These are phyloP conservation scores for Amorpha juglandis DNA, from an alignment of 2,888 invertebrate species.

Conservation along the genomic window DNA sequence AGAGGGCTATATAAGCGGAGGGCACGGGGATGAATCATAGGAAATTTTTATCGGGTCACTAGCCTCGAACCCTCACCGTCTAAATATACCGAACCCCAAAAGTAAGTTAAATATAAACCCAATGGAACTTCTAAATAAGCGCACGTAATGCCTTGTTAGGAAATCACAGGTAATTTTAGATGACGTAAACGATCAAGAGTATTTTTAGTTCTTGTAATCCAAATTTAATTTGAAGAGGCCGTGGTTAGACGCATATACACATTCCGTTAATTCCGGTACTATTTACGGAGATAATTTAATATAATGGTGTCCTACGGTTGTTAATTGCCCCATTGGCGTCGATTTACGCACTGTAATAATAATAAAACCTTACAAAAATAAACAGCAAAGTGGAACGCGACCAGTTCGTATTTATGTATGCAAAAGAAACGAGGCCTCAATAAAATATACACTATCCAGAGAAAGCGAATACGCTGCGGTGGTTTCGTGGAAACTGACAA, in stretches of 20 bases:
- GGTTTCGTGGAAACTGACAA: slow-evolving; percentile 49
- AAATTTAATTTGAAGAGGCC: slow-evolving; percentile 1
- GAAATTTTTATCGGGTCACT: slow-evolving; percentile 73
- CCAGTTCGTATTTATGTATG: slow-evolving; percentile 50
- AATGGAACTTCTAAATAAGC: slow-evolving; percentile 46
- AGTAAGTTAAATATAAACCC: slow-evolving; percentile 51
- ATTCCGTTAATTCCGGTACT: slow-evolving; percentile 7
- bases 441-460: slow-evolving; percentile 51
- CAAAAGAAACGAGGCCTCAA: slow-evolving; percentile 53
- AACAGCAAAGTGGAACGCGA: slow-evolving; percentile 45
- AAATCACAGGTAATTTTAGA: slow-evolving; percentile 46
- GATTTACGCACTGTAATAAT: slow-evolving; percentile 4
- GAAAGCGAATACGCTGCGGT: slow-evolving; percentile 50
- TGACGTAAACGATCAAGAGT: slow-evolving; percentile 30
- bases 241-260: not conserved
- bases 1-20: slow-evolving; percentile 66
- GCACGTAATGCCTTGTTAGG: slow-evolving; percentile 40
- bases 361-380: slow-evolving; percentile 34
- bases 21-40: slow-evolving; percentile 81
- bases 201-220: slow-evolving; percentile 11
- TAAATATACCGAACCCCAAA: slow-evolving; percentile 68
- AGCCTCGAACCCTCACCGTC: slow-evolving; percentile 65
- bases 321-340: slow-evolving; percentile 7
- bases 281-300: slow-evolving; percentile 16
- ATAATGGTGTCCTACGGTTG: not conserved